Conservation (phyloP, 1,140 invertebrate genomes). For the Laodelphax striatellus region DNA sequence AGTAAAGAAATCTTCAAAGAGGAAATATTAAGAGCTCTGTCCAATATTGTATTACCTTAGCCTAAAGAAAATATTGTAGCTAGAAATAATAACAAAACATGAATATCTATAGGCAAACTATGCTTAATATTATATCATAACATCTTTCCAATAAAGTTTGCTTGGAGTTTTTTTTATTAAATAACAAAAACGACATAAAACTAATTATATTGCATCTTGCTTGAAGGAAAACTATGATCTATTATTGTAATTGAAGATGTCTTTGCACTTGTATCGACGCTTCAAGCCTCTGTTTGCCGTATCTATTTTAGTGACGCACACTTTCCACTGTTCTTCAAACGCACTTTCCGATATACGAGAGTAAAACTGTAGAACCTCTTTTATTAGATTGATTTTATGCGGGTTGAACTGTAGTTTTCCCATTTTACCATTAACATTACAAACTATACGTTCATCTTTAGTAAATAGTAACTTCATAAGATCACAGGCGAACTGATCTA, state of each 20-base stretch:
- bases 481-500: constrained; percentile 38
- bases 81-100: too few species aligned
- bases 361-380: constrained; percentile 36
- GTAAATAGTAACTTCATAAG: constrained; percentile 39
- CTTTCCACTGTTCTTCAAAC: constrained; percentile 39
- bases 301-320: constrained; percentile 40
- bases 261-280: constrained; percentile 26
- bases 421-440: constrained; percentile 41
- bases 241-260: not conserved
- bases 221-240: too few species aligned
- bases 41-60: too few species aligned
- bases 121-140: too few species aligned
- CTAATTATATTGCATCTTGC: too few species aligned
- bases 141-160: too few species aligned
- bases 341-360: constrained; percentile 33
- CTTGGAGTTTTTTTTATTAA: too few species aligned
- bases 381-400: constrained; percentile 36
- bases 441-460: constrained; percentile 36
- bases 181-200: too few species aligned
- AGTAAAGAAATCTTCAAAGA: too few species aligned
- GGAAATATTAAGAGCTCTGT: too few species aligned
- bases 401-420: constrained; percentile 39
- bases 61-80: too few species aligned
- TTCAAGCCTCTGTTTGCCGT: constrained; percentile 39
- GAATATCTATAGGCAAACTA: too few species aligned